Conservation (phyloP, 2,888 invertebrate species). For the Blomia tropicalis region DNA sequence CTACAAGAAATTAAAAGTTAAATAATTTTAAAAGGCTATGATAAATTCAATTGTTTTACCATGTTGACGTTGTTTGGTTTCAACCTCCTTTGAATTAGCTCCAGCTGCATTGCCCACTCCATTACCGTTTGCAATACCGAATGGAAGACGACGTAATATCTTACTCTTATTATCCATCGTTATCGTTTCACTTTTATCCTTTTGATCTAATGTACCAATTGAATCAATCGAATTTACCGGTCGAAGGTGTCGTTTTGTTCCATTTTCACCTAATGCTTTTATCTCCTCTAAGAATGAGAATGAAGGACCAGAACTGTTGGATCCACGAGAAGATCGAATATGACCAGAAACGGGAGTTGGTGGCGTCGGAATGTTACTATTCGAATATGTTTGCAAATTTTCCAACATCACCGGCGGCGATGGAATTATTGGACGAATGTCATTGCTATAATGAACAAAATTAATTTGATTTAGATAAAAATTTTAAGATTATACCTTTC, state of each 20-base stretch:
- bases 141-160: constrained; percentile 6
- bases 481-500: neutral
- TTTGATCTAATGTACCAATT: neutral
- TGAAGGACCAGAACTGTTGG: neutral
- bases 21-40: constrained; percentile 14
- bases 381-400: neutral
- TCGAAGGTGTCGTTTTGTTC: neutral
- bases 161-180: neutral
- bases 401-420: neutral
- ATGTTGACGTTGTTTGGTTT: constrained; percentile 29
- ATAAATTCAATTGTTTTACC: constrained; percentile 28
- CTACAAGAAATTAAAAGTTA: constrained; percentile 20
- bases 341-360: neutral
- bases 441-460: too few relatives aligned
- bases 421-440: neutral
- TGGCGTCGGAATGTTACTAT: constrained; percentile 3
- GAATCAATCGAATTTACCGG: constrained; percentile 12
- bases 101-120: neutral
- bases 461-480: neutral
- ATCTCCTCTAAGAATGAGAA: constrained; percentile 20
- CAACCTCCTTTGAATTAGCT: constrained; percentile 22
- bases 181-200: neutral
- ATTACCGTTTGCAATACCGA: neutral
- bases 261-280: constrained; percentile 17
- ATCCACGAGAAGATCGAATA: neutral